phyloP scores from a whole-genome alignment of 2,888 invertebrate genomes.

The Meta bourneti region DNA sequence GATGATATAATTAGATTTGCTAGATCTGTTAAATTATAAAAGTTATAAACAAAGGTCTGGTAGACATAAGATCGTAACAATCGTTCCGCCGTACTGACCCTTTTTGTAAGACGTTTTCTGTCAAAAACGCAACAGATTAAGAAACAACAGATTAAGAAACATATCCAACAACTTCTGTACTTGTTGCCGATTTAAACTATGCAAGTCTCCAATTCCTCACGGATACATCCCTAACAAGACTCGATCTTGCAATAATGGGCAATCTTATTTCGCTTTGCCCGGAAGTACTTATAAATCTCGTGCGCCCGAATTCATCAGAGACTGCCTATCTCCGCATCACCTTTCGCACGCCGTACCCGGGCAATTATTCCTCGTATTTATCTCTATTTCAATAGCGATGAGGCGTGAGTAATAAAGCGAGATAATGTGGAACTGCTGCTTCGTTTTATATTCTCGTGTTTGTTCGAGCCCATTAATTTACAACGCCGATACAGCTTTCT shows the following conservation, averaged over 20 bases:
- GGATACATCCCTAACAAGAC: not conserved
- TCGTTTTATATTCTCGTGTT: slow-evolving; percentile 17
- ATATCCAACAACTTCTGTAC: slow-evolving; percentile 10
- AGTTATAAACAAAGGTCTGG: no score
- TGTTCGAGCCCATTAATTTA: slow-evolving; percentile 10
- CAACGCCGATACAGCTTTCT: slow-evolving; percentile 5
- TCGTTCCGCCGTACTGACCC: no score
- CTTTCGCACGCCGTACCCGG: not conserved
- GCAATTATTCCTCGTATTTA: slow-evolving; percentile 26
- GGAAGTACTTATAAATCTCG: not conserved
- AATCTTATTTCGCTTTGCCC: not conserved
- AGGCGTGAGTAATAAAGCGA: slow-evolving; percentile 1
- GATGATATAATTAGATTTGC: no score
- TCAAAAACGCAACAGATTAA: no score
- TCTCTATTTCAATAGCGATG: slow-evolving; percentile 32
- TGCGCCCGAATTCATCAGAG: not conserved
- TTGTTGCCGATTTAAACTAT: not conserved
- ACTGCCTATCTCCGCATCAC: not conserved
- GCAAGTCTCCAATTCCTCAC: not conserved
- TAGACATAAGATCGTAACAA: no score
- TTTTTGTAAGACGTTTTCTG: no score
- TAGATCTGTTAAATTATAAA: no score
- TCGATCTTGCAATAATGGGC: not conserved
- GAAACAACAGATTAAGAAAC: not conserved
- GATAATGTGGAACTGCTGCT: slow-evolving; percentile 20